phyloP scores from a whole-genome alignment of 2,113 vertebrate species.

The Takifugu bimaculatus region DNA sequence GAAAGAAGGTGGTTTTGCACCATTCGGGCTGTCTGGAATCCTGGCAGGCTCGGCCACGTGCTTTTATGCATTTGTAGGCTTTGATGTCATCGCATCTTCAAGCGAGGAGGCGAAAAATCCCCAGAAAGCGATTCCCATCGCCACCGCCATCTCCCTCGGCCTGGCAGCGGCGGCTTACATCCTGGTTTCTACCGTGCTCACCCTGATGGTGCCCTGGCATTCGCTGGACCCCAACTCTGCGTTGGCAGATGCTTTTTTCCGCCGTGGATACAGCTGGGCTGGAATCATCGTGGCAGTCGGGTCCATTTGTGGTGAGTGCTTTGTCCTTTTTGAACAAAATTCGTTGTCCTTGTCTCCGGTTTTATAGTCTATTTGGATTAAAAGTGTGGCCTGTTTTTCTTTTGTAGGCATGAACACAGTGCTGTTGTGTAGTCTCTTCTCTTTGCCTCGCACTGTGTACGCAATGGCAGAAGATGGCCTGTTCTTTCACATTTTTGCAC shows the following conservation, averaged over 20 bases:
- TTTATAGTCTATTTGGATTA: neutral
- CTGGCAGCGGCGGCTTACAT: conserved; percentile 85
- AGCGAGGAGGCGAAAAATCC: conserved; percentile 93
- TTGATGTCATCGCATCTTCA: conserved; percentile 92
- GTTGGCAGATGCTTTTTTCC: conserved; percentile 89
- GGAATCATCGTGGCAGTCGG: conserved; percentile 88
- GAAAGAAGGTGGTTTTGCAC: conserved; percentile 87
- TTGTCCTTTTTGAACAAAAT: neutral
- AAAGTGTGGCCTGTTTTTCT: neutral
- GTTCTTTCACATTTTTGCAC: conserved; percentile 88
- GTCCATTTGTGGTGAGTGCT: conserved; percentile 91
- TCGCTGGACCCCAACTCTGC: conserved; percentile 87
- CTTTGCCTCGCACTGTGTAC: conserved; percentile 89
- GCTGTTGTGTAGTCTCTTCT: conserved; percentile 92
- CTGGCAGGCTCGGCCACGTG: conserved; percentile 92
- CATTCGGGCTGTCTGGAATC: conserved; percentile 87
- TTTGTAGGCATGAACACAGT: conserved; percentile 92
- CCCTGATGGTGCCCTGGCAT: conserved; percentile 93
- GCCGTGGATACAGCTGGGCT: conserved; percentile 91
- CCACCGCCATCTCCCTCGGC: conserved; percentile 84
- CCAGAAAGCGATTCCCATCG: conserved; percentile 82
- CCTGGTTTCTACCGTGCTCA: conserved; percentile 88
- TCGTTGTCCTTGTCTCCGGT: neutral
- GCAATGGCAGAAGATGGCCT: conserved; percentile 94
- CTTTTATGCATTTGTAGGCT: conserved; percentile 94